Evolutionary conservation across 2,113 vertebrate species (phyloP).

Genomic region (Planiliza haematocheilus): DNA sequence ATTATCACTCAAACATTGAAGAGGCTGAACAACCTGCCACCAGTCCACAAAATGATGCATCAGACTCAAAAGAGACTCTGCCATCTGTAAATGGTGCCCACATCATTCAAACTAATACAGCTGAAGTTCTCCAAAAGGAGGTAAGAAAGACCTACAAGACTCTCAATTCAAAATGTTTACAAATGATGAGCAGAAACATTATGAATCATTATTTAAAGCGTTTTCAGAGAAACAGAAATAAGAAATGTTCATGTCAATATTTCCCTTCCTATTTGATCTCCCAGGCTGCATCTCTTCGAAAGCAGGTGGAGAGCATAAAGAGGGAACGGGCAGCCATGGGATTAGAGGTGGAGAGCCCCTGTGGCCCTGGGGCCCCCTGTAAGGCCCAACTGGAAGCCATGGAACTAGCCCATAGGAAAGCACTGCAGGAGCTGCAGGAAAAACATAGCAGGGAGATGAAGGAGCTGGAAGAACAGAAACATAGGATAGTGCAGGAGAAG

Average conservation of each 20-base stretch:
- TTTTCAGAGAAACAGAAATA: neutral
- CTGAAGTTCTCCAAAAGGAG: constrained; percentile 87
- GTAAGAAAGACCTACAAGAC: constrained; percentile 68
- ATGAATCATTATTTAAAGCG: too few species aligned
- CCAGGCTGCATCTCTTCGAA: constrained; percentile 80
- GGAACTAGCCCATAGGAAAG: constrained; percentile 88
- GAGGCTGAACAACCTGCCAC: constrained; percentile 23
- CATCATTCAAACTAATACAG: constrained; percentile 58
- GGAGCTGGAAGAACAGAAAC: constrained; percentile 87
- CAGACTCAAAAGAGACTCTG: constrained; percentile 3
- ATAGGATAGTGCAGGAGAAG: constrained; percentile 89
- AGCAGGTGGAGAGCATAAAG: constrained; percentile 84
- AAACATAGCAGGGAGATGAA: constrained; percentile 87
- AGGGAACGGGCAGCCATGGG: constrained; percentile 43
- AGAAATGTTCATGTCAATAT: neutral
- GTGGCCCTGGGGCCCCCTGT: constrained; percentile 82
- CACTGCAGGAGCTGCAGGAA: constrained; percentile 88
- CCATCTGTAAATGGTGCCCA: constrained; percentile 43
- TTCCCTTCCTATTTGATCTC: neutral
- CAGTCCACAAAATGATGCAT: constrained; percentile 17
- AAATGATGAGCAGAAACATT: neutral
- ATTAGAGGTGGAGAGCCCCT: constrained; percentile 60
- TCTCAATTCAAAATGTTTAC: neutral
- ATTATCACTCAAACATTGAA: constrained; percentile 29
- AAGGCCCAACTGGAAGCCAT: constrained; percentile 89